Evolutionary conservation across 2,113 vertebrate genomes (phyloP).

Genomic region (Mungos mungo): DNA sequence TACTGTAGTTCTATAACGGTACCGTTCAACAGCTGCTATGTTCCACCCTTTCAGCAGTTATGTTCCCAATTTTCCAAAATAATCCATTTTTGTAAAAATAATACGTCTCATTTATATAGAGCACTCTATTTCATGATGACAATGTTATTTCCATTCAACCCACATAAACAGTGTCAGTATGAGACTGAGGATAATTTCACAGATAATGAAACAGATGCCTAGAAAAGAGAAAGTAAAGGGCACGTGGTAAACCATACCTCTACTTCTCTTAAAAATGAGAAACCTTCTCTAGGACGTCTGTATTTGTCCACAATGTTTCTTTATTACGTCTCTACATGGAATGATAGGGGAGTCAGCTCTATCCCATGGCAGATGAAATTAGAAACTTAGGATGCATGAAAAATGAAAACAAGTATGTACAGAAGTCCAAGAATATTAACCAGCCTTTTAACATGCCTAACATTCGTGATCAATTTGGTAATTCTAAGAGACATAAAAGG

Average conservation of each 20-base stretch:
- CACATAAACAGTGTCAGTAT: conserved; percentile 40
- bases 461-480: not conserved
- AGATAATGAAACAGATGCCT: conserved; percentile 33
- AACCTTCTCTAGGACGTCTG: not conserved
- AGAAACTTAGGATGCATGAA: not conserved
- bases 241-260: not conserved
- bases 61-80: conserved; percentile 65
- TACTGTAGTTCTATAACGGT: conserved; percentile 10
- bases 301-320: not conserved
- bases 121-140: conserved; percentile 44
- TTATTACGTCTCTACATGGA: not conserved
- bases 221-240: not conserved
- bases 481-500: not conserved
- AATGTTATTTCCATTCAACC: conserved; percentile 67
- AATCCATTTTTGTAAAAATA: conserved; percentile 68
- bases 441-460: not conserved
- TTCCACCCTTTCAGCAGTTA: conserved; percentile 35
- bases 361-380: not conserved
- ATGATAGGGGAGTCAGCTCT: not conserved
- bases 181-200: conserved; percentile 48
- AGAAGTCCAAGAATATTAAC: not conserved
- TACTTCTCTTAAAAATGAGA: not conserved
- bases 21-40: conserved; percentile 56
- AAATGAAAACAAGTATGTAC: not conserved
- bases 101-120: conserved; percentile 57